A percentile compares a stretch with the other conserved stretches of the same genome.
These are phyloP conservation scores for Anorthoa munda DNA, from an alignment of 2,888 invertebrate genomes.

Conservation along the genomic window DNA sequence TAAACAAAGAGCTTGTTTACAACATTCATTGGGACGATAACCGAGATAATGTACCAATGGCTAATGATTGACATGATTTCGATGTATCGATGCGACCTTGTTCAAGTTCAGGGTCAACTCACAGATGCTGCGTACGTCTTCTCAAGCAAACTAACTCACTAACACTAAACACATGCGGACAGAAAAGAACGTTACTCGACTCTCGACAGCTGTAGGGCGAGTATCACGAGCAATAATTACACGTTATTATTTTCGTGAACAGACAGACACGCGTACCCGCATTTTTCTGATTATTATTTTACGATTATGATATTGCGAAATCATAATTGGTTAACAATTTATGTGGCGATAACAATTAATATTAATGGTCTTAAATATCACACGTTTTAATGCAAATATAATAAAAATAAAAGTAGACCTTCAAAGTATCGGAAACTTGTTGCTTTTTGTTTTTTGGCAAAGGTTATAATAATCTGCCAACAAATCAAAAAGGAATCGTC, in stretches of 20 bases:
- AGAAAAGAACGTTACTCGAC: conserved; percentile 50
- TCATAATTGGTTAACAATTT: conserved; percentile 46
- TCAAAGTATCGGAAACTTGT: conserved; percentile 6
- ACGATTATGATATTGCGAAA: conserved; percentile 48
- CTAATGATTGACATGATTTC: conserved; percentile 61
- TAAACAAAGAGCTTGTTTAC: conserved; percentile 64
- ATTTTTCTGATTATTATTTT: conserved; percentile 35
- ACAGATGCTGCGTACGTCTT: conserved; percentile 61
- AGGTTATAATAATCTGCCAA: neutral
- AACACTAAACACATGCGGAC: conserved; percentile 63
- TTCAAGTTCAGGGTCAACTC: conserved; percentile 69
- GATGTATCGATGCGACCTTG: conserved; percentile 61
- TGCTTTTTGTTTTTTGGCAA: conserved; percentile 5
- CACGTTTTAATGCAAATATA: conserved; percentile 27
- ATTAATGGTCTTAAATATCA: conserved; percentile 43
- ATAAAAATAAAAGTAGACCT: conserved; percentile 25
- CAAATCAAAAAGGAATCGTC: conserved; percentile 10
- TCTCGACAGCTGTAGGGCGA: conserved; percentile 58
- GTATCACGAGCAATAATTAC: conserved; percentile 56
- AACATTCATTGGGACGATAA: conserved; percentile 48
- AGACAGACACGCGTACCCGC: conserved; percentile 25
- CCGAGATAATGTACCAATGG: conserved; percentile 42
- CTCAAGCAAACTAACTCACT: conserved; percentile 70
- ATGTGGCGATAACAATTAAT: conserved; percentile 45
- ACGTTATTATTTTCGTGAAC: conserved; percentile 40